These are phyloP conservation scores for Riparia riparia DNA, from an alignment of 2,113 vertebrate species.

Conservation along the genomic window DNA sequence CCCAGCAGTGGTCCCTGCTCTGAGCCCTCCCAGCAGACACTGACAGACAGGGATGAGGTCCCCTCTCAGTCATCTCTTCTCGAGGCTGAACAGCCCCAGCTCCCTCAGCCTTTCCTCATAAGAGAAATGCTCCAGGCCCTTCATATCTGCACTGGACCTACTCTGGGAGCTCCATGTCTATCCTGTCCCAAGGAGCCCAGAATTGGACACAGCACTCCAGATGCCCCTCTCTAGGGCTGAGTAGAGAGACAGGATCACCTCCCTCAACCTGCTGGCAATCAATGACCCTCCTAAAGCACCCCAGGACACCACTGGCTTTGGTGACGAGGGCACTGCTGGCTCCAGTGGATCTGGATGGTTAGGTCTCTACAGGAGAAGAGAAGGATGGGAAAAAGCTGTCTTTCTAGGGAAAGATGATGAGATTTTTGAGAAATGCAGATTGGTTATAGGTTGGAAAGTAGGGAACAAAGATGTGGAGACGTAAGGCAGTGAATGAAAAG, in stretches of 20 bases:
- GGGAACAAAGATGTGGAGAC: not conserved
- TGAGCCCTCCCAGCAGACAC: not conserved
- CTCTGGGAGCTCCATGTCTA: not conserved
- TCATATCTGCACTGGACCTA: not conserved
- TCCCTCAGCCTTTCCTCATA: not conserved
- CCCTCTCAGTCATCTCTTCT: accelerated
- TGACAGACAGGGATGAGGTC: not conserved
- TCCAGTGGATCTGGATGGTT: not conserved
- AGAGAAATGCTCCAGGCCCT: not conserved
- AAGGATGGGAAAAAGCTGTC: accelerated
- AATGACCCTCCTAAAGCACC: not conserved
- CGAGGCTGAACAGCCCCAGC: not conserved
- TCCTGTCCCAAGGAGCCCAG: not conserved
- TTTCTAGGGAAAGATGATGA: not conserved
- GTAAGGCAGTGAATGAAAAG: not conserved
- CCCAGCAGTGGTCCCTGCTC: not conserved
- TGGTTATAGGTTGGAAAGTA: not conserved
- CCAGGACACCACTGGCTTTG: not conserved
- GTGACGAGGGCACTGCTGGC: not conserved
- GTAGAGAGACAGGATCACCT: not conserved
- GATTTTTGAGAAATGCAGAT: not conserved
- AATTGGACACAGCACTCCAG: not conserved
- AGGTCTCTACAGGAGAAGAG: not conserved
- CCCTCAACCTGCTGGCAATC: not conserved
- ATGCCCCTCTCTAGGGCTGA: not conserved